A percentile compares a stretch with the other conserved stretches of the same genome.
phyloP scores from a whole-genome alignment of 2,797 vertebrate species.

The Intellagama lesueurii region DNA sequence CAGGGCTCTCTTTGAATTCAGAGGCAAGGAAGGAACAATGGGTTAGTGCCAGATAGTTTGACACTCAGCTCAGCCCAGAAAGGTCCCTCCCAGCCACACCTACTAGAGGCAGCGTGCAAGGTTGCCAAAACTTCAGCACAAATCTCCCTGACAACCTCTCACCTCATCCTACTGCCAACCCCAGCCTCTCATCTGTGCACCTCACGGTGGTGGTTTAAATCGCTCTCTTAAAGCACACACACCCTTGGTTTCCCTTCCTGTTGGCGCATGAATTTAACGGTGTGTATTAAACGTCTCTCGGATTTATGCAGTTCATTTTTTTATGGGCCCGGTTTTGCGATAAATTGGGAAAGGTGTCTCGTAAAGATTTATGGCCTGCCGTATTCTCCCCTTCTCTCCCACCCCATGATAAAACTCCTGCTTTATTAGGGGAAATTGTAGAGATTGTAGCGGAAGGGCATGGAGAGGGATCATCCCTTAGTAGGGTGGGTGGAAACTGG shows the following conservation, averaged over 20 bases:
- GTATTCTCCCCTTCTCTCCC: conserved; percentile 24
- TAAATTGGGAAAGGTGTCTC: conserved; percentile 51
- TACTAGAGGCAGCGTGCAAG: no score
- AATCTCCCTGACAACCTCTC: no score
- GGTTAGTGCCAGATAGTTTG: no score
- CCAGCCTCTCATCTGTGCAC: not conserved
- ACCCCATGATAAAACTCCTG: conserved; percentile 33
- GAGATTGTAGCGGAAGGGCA: conserved; percentile 7
- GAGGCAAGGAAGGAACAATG: no score
- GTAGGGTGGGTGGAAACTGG: not conserved
- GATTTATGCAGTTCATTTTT: conserved; percentile 68
- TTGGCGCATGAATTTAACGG: conserved; percentile 58
- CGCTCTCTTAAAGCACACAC: conserved; percentile 56
- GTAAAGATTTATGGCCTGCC: conserved; percentile 64
- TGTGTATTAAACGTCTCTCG: conserved; percentile 62
- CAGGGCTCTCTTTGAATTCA: no score
- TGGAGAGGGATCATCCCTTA: not conserved
- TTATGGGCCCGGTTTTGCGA: conserved; percentile 47
- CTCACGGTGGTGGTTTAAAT: conserved; percentile 51
- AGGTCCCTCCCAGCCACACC: no score
- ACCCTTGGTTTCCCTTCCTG: conserved; percentile 60
- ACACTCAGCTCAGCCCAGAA: no score
- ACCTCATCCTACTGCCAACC: not conserved
- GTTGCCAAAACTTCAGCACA: no score
- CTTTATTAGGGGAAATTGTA: conserved; percentile 27